phyloP scores from a whole-genome alignment of 2,888 invertebrate species.

The Lycophotia porphyrea region DNA sequence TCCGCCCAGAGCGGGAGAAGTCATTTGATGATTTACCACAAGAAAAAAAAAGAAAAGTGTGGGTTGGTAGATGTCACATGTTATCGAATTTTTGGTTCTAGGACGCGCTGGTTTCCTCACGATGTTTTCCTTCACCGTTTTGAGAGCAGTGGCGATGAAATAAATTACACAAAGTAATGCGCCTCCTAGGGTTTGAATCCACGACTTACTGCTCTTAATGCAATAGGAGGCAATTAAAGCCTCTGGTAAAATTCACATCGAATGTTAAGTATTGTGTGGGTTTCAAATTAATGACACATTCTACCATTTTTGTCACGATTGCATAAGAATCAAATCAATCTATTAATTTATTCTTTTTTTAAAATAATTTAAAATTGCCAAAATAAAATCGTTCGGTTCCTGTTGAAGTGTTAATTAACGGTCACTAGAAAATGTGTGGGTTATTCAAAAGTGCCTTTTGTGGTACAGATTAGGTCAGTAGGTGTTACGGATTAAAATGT shows the following conservation, averaged over 20 bases:
- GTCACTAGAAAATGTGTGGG: slow-evolving; percentile 4
- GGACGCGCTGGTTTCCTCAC: too few relatives aligned
- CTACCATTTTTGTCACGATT: slow-evolving; percentile 8
- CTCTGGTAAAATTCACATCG: background rate
- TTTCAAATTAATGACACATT: background rate
- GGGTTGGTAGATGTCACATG: too few relatives aligned
- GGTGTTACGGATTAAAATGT: background rate
- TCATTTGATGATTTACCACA: too few relatives aligned
- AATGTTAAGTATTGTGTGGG: slow-evolving; percentile 26
- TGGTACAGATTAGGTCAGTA: background rate
- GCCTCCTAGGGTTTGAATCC: too few relatives aligned
- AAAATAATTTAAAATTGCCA: background rate
- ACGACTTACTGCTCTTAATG: too few relatives aligned
- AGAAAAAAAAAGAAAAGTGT: too few relatives aligned
- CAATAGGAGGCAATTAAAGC: too few relatives aligned
- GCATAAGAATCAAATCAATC: background rate
- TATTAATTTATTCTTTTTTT: background rate
- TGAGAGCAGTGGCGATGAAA: too few relatives aligned
- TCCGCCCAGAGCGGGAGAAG: too few relatives aligned
- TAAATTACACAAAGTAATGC: too few relatives aligned
- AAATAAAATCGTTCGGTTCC: background rate
- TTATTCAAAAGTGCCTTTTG: background rate
- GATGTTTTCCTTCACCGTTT: too few relatives aligned
- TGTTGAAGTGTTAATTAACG: slow-evolving; percentile 13
- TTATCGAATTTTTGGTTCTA: too few relatives aligned